Conservation (phyloP, 2,888 invertebrate genomes). For the Nemotelus pantherinus region DNA sequence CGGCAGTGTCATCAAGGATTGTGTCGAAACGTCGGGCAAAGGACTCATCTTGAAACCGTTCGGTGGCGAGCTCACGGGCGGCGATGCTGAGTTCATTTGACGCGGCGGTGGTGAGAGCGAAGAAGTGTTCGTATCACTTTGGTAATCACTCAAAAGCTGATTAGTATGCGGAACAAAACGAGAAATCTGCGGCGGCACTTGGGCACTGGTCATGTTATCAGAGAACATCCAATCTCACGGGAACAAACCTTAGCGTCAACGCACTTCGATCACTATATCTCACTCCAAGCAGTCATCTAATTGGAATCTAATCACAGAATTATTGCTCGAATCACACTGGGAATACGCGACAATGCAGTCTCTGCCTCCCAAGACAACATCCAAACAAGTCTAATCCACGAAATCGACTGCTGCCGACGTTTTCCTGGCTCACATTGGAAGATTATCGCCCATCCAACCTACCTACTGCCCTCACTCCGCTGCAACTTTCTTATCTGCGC, state of each 20-base stretch:
- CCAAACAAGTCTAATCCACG: constrained; percentile 48
- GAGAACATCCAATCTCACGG: constrained; percentile 16
- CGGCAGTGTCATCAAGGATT: constrained; percentile 42
- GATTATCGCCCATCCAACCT: constrained; percentile 23
- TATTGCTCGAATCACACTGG: constrained; percentile 19
- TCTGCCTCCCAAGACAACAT: constrained; percentile 19
- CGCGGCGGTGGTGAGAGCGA: constrained; percentile 58
- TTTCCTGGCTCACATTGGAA: constrained; percentile 13
- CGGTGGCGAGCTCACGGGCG: constrained; percentile 58
- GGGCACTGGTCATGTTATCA: constrained; percentile 63
- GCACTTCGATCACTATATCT: constrained; percentile 40
- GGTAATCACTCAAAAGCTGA: constrained; percentile 56
- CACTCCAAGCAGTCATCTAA: constrained; percentile 7
- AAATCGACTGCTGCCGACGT: constrained; percentile 45
- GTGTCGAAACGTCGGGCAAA: constrained; percentile 48
- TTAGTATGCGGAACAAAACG: constrained; percentile 59
- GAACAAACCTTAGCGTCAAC: constrained; percentile 22
- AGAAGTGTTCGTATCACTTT: constrained; percentile 59
- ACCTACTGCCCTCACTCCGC: background rate
- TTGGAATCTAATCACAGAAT: constrained; percentile 14
- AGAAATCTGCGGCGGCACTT: constrained; percentile 62
- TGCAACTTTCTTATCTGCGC: background rate
- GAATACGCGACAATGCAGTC: constrained; percentile 1
- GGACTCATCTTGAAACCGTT: constrained; percentile 59
- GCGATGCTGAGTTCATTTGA: constrained; percentile 50